Evolutionary conservation across 2,888 invertebrate species (phyloP).

Genomic region (Caenorhabditis angaria): DNA sequence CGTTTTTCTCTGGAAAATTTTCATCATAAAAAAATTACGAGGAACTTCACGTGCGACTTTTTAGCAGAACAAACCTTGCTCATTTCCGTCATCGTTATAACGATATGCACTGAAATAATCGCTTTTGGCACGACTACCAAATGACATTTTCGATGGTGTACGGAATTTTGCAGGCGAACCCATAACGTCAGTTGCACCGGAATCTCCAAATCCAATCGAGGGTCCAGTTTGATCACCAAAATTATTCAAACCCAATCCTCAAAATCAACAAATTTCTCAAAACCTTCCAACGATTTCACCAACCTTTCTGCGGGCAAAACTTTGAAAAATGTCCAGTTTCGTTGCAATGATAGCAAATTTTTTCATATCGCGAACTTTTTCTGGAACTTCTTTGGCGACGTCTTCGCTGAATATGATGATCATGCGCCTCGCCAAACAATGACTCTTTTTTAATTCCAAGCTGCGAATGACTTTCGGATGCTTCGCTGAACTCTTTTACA

Average conservation of each 20-base stretch:
- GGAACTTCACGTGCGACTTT: too few relatives aligned
- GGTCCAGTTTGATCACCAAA: neutral
- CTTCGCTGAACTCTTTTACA: neutral
- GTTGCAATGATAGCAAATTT: neutral
- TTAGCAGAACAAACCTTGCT: neutral
- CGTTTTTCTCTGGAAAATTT: neutral
- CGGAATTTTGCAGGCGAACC: too few relatives aligned
- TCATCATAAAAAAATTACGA: neutral
- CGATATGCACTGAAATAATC: constrained; percentile 4
- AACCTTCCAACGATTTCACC: neutral
- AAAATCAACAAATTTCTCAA: neutral
- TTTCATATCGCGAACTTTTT: neutral
- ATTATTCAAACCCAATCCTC: neutral
- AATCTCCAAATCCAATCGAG: too few relatives aligned
- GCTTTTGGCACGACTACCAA: neutral
- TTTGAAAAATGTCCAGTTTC: constrained; percentile 1
- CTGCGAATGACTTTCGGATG: neutral
- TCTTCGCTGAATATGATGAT: neutral
- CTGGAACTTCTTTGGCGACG: neutral
- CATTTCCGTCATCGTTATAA: neutral
- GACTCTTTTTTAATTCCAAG: neutral
- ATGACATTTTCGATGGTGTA: neutral
- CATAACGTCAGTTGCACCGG: too few relatives aligned
- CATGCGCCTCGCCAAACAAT: neutral
- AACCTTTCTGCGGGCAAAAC: neutral